Base-by-base conservation (phyloP, 2,888 invertebrate species). In the Neoaliturus tenellus region DNA sequence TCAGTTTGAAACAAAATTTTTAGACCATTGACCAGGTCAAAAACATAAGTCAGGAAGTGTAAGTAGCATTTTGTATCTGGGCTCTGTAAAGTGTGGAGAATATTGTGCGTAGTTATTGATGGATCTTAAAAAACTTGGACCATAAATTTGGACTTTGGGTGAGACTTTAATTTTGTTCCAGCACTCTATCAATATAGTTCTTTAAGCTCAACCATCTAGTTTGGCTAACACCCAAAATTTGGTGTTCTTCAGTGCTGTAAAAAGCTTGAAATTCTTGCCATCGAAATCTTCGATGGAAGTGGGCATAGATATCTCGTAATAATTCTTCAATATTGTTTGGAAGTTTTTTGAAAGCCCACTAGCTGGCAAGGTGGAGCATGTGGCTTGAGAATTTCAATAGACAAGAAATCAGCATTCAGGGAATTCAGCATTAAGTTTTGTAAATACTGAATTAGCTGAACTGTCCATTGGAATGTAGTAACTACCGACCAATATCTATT, bases 1-100 rank as follows among this genome's bases (percentile, higher is more conserved):
- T 55, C 55, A 10, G 55, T 55, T 55, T 55, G 55, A 55, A 55
- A 55, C 23, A 55, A 55, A 55, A 55, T 55, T 5, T 55, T 55
- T 55, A n/a, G n/a, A 10, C 55, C 55, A 17, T 55, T 55, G n/a
- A 20, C 55, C n/a, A 55, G 17, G 23, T 55, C 55, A 5, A 55
- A n/a, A 10, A 55, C 8, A 17, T 55, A 55, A 10, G 23, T 55
- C 6, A 55, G 55, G 23, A 55, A 55, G 6, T 55, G 10, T 12
- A 39, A 39, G 12, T 55, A 55, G 55, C 55, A 55, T 55, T 55
- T 55, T 6, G 55, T 55, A 6, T 55, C 20, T 55, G 23, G 55
- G 8, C 55, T 20, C 23, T 55, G 55, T 6, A 55, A 17, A 23
- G 55, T 55, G 8, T 55, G 55, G 6, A 55, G 23, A 10, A 55